Percentiles rank a stretch among this genome's conserved stretches.
These are phyloP conservation scores for Myotis planiceps DNA, from an alignment of 2,797 vertebrate species.

Conservation along the genomic window DNA sequence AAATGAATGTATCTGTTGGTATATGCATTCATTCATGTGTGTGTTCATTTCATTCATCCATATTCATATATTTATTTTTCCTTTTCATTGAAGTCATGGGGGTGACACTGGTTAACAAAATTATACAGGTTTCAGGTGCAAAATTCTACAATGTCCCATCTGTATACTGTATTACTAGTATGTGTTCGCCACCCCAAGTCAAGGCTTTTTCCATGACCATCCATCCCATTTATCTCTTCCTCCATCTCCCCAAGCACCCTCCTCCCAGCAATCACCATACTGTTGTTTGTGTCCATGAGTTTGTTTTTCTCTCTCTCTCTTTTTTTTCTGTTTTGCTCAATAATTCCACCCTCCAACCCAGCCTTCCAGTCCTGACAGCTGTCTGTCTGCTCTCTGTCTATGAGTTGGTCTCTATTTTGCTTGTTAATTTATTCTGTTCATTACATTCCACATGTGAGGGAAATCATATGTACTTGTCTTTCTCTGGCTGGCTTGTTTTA, in stretches of 20 bases:
- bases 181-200: not conserved
- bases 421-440: not conserved
- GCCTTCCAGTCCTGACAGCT: not conserved
- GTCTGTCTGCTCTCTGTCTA: not conserved
- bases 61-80: not conserved
- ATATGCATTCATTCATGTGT: not conserved
- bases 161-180: not conserved
- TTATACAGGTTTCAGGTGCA: not conserved
- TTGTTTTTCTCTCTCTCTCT: not conserved
- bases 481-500: not conserved
- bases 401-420: not conserved
- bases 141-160: not conserved
- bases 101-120: not conserved
- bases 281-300: not conserved
- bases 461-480: not conserved
- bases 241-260: not conserved
- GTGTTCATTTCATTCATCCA: not conserved
- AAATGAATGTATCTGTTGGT: not conserved
- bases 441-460: not conserved
- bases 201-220: not conserved
- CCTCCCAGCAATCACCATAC: not conserved
- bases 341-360: not conserved
- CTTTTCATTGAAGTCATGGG: not conserved
- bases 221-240: not conserved
- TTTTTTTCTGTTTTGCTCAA: not conserved